A percentile compares a stretch with the other conserved stretches of the same genome.
Evolutionary conservation across 2,797 vertebrate genomes (phyloP).

Genomic region (Catharus ustulatus): DNA sequence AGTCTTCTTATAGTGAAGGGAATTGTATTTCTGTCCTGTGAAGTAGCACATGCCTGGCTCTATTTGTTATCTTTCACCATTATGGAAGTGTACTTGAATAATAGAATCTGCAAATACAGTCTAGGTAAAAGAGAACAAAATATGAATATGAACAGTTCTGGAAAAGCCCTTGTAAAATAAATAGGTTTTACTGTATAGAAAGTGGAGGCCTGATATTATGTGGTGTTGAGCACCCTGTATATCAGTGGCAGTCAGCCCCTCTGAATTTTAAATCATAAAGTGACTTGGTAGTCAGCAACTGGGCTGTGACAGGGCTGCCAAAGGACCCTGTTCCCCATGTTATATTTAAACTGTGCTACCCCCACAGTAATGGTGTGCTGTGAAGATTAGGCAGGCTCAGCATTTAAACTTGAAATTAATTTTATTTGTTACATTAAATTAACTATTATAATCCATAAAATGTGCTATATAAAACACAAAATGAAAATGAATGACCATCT

Average conservation of each 20-base stretch:
- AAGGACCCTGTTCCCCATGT: not conserved
- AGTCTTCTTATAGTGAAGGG: not conserved
- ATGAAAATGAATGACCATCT: slow-evolving; percentile 1
- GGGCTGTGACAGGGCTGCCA: not conserved
- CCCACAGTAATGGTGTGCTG: fast-evolving
- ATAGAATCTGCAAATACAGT: not conserved
- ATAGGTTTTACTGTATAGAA: not conserved
- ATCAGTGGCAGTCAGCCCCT: not conserved
- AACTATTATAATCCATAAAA: not conserved
- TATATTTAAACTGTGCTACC: not conserved
- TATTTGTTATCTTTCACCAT: slow-evolving; percentile 35
- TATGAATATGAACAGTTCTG: not conserved
- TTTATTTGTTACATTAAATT: slow-evolving; percentile 38
- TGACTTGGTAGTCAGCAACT: not conserved
- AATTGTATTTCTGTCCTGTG: slow-evolving; percentile 3
- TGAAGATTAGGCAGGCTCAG: not conserved
- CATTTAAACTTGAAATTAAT: slow-evolving; percentile 17
- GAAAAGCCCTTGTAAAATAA: not conserved
- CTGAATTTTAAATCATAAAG: not conserved
- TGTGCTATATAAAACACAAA: not conserved
- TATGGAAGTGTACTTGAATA: slow-evolving; percentile 16
- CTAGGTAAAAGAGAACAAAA: not conserved
- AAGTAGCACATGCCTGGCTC: not conserved
- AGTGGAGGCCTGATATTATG: not conserved
- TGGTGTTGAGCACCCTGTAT: not conserved